Base-by-base conservation (phyloP, 2,797 vertebrate species). In the Mionectes olivaceus region DNA sequence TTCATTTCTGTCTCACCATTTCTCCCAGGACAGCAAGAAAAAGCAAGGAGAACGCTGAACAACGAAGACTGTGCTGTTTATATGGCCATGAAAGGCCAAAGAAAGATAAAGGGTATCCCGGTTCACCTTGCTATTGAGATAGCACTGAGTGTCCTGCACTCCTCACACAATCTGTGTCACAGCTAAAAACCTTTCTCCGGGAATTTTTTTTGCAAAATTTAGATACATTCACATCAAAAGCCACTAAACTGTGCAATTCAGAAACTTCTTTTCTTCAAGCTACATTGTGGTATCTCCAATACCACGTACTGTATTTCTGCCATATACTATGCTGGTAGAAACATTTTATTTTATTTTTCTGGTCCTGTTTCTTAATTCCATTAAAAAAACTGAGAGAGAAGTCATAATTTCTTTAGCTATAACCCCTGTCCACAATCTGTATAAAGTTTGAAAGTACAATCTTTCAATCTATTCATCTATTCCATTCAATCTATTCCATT, bases 121-220 rank as follows among this genome's bases (percentile, higher is more conserved):
- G 53, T 24, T 52, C 41, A 91, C 39, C 23, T 60, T 44, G 12
- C 70, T 60, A 39, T 5, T 23, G 52, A 59, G 33, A 8, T 13
- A 63, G 8, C 41, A 43, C 19, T 14, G 8, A 71, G 41, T 19
- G 19, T 41, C 43, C 56, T 50, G 46, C 9, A 60, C 19, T 37
- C 23, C 8, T 2, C 43, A 63, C 22, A 28, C 2, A 44, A 5
- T n/a, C 22, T 43, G 27, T 1, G 0, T 37, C 33, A 60, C 28
- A 69, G 37, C 41, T 87, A 56, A 67, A 76, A 76, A 13, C 13
- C 12, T 19, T 81, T 47, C 74, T 55, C 39, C 35, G 10, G 7
- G 25, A 11, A 0, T 24, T 21, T 37, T 46, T 11, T 23, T 10
- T 3, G 10, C 37, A 30, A 52, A 52, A 50, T n/a, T 86, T n/a